These are phyloP conservation scores for Pollenia angustigena DNA, from an alignment of 2,888 invertebrate species.

Conservation along the genomic window DNA sequence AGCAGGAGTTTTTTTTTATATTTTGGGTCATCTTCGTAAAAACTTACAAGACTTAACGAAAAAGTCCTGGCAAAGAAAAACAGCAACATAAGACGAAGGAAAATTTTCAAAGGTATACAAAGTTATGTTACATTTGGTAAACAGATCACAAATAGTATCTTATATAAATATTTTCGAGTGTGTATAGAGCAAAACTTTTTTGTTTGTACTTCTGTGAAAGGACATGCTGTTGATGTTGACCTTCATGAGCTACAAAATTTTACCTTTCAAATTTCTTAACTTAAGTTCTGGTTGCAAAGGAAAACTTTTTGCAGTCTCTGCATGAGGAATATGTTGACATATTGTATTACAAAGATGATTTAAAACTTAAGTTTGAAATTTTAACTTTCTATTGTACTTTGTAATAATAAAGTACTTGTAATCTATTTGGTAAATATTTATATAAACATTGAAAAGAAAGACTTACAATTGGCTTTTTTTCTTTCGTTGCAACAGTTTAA, in stretches of 20 bases:
- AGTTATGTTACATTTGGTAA: slow-evolving; percentile 59
- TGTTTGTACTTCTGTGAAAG: slow-evolving; percentile 52
- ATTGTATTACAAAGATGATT: slow-evolving; percentile 78
- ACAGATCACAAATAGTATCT: slow-evolving; percentile 53
- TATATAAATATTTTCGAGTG: background rate
- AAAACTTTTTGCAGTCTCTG: slow-evolving; percentile 54
- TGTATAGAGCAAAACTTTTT: slow-evolving; percentile 14
- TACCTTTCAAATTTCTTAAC: slow-evolving; percentile 22
- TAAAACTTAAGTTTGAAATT: slow-evolving; percentile 55
- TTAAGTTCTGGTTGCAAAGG: slow-evolving; percentile 38
- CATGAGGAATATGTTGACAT: slow-evolving; percentile 78
- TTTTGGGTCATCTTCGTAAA: slow-evolving; percentile 57
- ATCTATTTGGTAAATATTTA: slow-evolving; percentile 54
- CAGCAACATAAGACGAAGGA: background rate
- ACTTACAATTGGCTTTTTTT: slow-evolving; percentile 37
- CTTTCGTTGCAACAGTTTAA: background rate
- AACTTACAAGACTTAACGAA: slow-evolving; percentile 1
- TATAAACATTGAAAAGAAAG: slow-evolving; percentile 28
- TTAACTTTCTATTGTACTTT: slow-evolving; percentile 41
- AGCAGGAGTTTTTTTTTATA: background rate
- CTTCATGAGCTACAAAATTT: slow-evolving; percentile 59
- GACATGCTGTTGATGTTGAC: slow-evolving; percentile 75
- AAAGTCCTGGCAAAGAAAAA: slow-evolving; percentile 50
- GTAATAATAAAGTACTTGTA: slow-evolving; percentile 49
- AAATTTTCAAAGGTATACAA: slow-evolving; percentile 16